phyloP scores from a whole-genome alignment of 2,888 invertebrate genomes.

The Drosophila histrio region DNA sequence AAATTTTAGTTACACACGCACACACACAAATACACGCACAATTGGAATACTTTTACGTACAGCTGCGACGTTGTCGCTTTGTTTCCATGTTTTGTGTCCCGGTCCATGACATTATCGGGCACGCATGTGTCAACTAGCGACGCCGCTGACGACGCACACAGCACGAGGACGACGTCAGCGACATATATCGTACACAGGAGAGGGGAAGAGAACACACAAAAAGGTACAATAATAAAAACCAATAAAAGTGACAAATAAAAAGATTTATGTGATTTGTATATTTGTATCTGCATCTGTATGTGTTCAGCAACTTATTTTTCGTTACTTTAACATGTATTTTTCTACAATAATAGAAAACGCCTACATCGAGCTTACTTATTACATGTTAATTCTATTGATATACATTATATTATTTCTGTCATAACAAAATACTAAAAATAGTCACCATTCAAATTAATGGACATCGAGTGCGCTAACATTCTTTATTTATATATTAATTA shows the following conservation, averaged over 20 bases:
- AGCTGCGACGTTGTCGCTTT: constrained; percentile 39
- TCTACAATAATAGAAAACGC: constrained; percentile 25
- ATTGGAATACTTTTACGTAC: constrained; percentile 50
- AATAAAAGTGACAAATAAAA: constrained; percentile 80
- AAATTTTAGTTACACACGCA: constrained; percentile 66
- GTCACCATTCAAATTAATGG: too few species aligned
- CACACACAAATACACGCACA: constrained; percentile 28
- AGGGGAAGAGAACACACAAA: constrained; percentile 37
- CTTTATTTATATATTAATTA: too few species aligned
- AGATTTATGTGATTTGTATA: constrained; percentile 74
- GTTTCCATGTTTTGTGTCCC: constrained; percentile 7
- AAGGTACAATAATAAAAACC: constrained; percentile 79
- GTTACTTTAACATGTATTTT: constrained; percentile 37
- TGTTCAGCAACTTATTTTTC: constrained; percentile 48
- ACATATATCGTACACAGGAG: not conserved
- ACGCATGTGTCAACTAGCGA: constrained; percentile 73
- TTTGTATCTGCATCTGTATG: constrained; percentile 16
- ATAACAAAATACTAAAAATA: too few species aligned
- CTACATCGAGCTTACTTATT: too few species aligned
- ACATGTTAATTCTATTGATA: not conserved
- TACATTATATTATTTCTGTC: not conserved
- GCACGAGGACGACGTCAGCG: not conserved
- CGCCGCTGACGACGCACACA: constrained; percentile 32
- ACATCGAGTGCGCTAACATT: too few species aligned
- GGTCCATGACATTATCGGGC: constrained; percentile 65